Percentiles rank a stretch among this genome's conserved stretches.
These are phyloP conservation scores for Meghimatium bilineatum DNA, from an alignment of 2,888 invertebrate species.

Conservation along the genomic window DNA sequence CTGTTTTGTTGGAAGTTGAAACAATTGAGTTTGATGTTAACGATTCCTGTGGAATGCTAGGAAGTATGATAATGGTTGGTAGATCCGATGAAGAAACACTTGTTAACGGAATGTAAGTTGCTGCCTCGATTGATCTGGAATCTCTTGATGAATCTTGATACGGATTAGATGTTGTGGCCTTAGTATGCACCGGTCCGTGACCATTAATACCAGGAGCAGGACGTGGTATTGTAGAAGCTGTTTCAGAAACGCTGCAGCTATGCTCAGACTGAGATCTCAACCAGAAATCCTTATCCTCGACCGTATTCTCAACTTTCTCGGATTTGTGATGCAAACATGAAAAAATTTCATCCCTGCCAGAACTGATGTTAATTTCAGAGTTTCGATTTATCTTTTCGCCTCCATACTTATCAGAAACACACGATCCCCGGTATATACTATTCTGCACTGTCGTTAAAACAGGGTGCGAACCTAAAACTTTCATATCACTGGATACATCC, in stretches of 20 bases:
- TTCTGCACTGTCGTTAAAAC: neutral
- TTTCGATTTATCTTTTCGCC: too few species aligned
- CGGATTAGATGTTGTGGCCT: neutral
- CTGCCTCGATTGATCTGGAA: neutral
- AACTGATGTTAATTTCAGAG: neutral
- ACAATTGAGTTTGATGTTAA: neutral
- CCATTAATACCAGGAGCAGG: neutral
- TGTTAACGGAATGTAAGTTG: constrained; percentile 18
- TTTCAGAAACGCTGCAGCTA: neutral
- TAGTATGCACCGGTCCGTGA: neutral
- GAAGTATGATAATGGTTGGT: constrained; percentile 12
- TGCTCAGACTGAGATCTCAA: neutral
- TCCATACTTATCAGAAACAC: neutral
- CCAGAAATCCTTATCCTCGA: neutral
- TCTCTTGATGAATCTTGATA: neutral
- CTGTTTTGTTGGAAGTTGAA: neutral
- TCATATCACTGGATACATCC: too few species aligned
- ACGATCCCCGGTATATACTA: neutral
- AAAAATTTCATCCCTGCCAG: neutral
- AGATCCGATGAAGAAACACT: neutral
- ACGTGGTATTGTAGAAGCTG: neutral
- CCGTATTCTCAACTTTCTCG: neutral
- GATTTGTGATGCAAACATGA: neutral
- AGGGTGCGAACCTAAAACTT: neutral
- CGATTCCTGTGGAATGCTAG: neutral